Evolutionary conservation across 2,888 invertebrate species (phyloP).

Genomic region (Elaeidobius kamerunicus): DNA sequence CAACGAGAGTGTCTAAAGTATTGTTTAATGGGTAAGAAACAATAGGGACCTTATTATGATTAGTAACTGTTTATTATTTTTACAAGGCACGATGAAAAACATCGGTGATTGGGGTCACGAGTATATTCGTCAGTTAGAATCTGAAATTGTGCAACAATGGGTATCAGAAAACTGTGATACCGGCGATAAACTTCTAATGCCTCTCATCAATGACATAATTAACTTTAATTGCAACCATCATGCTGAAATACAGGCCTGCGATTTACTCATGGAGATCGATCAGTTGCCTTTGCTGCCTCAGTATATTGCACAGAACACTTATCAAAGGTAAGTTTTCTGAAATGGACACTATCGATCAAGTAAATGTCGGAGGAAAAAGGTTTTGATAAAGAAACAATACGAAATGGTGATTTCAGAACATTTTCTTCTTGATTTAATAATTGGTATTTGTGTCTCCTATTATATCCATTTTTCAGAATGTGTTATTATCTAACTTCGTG

Average conservation of each 20-base stretch:
- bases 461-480: no score
- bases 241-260: conserved; percentile 98
- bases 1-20: conserved; percentile 88
- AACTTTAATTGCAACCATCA: conserved; percentile 96
- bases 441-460: no score
- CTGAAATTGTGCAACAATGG: conserved; percentile 91
- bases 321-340: conserved; percentile 57
- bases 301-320: conserved; percentile 86
- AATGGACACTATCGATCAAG: not conserved
- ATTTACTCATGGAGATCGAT: conserved; percentile 97
- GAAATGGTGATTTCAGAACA: no score
- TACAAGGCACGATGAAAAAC: conserved; percentile 76
- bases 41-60: no score
- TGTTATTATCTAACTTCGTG: conserved; percentile 87
- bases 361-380: not conserved
- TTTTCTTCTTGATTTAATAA: no score
- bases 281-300: conserved; percentile 71
- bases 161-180: conserved; percentile 44
- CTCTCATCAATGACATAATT: conserved; percentile 83
- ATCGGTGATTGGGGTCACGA: conserved; percentile 99
- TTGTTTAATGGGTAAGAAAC: conserved; percentile 59
- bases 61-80: no score
- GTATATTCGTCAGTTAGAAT: conserved; percentile 91
- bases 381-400: no score
- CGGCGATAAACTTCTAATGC: conserved; percentile 61